Base-by-base conservation (phyloP, 2,888 invertebrate genomes). In the Melanchra persicariae region DNA sequence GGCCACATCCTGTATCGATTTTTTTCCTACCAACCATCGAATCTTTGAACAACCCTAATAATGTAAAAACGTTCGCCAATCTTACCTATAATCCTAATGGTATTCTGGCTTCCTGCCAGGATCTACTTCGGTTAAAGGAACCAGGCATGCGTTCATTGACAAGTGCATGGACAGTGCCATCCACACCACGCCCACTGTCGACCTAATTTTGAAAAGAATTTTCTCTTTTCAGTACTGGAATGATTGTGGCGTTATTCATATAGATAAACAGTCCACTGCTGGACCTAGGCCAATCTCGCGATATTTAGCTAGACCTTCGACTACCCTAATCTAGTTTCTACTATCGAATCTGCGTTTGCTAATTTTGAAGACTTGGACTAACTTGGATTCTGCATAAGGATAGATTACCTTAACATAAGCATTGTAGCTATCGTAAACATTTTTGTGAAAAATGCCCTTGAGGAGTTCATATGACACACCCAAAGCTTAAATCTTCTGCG, bases 141-240 rank as follows among this genome's bases (percentile, higher is more conserved):
- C 47, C 52, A 68, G 15, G 63, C n/a, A 77, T 80, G 60, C 69
- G 51, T 77, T 74, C 77, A 77, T 77, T 77, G 77, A 77, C 77
- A 77, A 77, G 75, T 75, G 77, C 77, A 77, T 75, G 60, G 76
- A 77, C 75, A 67, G 59, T 67, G 68, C 54, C 30, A 67, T 76
- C 47, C 37, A 24, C 37, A 54, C 58, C 75, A 74, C 75, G 63
- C 81, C 77, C 52, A 77, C 76, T 52, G 34, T 8, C 43, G 63
- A 75, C 77, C 77, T 74, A 57, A 45, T 68, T 74, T 8, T 17
- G 22, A 55, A 17, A 57, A 43, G 61, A 77, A 43, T 45, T 51
- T 51, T 63, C 55, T n/a, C 1, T 40, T 19, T 45, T 52, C 40
- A 52, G 19, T 24, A 37, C 54, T 70, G 15, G 43, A 69, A 69